phyloP scores from a whole-genome alignment of 2,113 vertebrate genomes.

The Muntiacus reevesi region DNA sequence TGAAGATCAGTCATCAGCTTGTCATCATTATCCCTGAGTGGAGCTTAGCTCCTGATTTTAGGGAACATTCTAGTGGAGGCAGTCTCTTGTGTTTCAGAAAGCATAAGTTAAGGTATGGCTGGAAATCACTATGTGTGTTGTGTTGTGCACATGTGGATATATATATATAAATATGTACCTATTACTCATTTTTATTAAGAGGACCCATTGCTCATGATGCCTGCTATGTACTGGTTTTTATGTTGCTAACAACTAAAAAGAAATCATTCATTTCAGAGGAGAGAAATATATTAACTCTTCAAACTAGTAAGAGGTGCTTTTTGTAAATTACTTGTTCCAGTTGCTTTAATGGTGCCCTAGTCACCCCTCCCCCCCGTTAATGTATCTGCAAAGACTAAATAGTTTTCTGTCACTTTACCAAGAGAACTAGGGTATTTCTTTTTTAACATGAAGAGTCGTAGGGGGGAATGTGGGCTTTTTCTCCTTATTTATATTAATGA shows the following conservation, averaged over 20 bases:
- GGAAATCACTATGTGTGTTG: not conserved
- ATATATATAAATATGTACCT: not conserved
- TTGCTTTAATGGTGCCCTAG: not conserved
- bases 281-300: slow-evolving; percentile 16
- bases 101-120: not conserved
- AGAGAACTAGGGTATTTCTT: slow-evolving; percentile 12
- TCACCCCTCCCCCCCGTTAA: not conserved
- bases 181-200: slow-evolving; percentile 14
- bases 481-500: not conserved
- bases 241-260: not conserved
- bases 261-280: not conserved
- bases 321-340: not conserved
- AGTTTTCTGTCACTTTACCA: not conserved
- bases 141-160: not conserved
- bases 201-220: not conserved
- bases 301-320: not conserved
- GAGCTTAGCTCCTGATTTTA: not conserved
- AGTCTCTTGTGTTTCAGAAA: slow-evolving; percentile 19
- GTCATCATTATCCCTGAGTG: not conserved
- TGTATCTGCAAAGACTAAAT: not conserved
- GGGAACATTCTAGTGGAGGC: not conserved
- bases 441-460: not conserved
- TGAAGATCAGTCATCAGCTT: not conserved
- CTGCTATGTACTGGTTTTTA: not conserved
- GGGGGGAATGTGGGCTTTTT: not conserved